Evolutionary conservation across 1,140 invertebrate genomes (phyloP).

Genomic region (Nixonia krombeini): DNA sequence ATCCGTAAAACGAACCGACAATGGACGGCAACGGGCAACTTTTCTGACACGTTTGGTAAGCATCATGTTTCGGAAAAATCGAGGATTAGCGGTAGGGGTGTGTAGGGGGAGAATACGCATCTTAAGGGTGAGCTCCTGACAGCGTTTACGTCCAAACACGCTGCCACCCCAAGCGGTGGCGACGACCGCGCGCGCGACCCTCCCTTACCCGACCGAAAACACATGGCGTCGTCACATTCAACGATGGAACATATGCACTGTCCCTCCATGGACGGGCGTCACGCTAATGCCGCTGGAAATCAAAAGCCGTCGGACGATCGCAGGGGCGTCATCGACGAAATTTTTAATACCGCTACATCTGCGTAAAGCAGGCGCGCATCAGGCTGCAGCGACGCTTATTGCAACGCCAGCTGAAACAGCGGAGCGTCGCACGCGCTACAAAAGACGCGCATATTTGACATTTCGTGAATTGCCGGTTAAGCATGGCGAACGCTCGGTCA

Average conservation of each 20-base stretch:
- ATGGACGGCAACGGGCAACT: no score
- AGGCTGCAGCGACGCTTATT: no score
- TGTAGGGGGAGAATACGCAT: no score
- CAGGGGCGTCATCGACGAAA: conserved; percentile 13
- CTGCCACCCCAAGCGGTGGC: conserved; percentile 10
- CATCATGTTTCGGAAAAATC: conserved; percentile 7
- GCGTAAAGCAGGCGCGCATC: no score
- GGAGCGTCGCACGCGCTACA: no score
- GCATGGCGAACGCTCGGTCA: no score
- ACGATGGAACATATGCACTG: conserved; percentile 58
- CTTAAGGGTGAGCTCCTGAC: conserved; percentile 28
- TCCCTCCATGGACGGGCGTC: conserved; percentile 21
- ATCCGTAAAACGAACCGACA: no score
- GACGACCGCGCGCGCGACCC: conserved; percentile 16
- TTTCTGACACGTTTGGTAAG: not conserved
- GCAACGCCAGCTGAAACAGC: no score
- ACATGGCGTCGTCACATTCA: conserved; percentile 63
- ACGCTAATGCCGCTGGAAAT: conserved; percentile 42
- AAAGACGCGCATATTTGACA: no score
- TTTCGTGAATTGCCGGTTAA: no score
- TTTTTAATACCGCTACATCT: conserved; percentile 44
- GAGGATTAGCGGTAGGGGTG: no score
- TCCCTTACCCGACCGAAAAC: conserved; percentile 63
- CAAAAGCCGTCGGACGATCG: conserved; percentile 31
- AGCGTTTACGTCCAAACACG: conserved; percentile 6